A percentile compares a stretch with the other conserved stretches of the same genome.
These are phyloP conservation scores for Papilio polytes DNA, from an alignment of 1,140 invertebrate genomes.

Conservation along the genomic window DNA sequence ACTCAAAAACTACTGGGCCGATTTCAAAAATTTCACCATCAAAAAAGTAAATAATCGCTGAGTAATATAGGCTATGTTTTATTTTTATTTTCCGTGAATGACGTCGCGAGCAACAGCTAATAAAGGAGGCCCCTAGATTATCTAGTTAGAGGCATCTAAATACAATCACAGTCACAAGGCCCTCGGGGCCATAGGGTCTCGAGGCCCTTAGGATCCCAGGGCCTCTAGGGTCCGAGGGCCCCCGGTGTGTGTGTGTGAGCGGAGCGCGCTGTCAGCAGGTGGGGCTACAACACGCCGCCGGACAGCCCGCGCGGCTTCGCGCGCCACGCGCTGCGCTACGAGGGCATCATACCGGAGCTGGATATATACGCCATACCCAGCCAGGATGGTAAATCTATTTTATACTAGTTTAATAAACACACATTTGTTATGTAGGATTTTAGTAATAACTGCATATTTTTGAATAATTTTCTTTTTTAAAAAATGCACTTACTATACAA, in stretches of 20 bases:
- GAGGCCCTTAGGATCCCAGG: neutral
- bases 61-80: no score
- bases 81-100: no score
- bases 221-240: neutral
- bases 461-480: no score
- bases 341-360: conserved; percentile 95
- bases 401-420: no score
- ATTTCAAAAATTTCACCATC: no score
- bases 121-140: neutral
- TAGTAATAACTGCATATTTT: no score
- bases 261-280: conserved; percentile 67
- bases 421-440: no score
- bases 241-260: neutral
- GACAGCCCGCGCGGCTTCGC: conserved; percentile 91
- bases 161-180: no score
- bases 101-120: neutral
- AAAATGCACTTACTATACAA: no score
- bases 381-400: conserved; percentile 88
- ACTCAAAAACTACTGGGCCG: no score
- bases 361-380: conserved; percentile 98
- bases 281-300: conserved; percentile 92
- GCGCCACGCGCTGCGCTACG: conserved; percentile 83
- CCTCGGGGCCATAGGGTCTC: neutral
- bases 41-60: no score
- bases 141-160: no score